These are phyloP conservation scores for Phrynocephalus guinanensis DNA, from an alignment of 2,797 vertebrate species.

Conservation along the genomic window DNA sequence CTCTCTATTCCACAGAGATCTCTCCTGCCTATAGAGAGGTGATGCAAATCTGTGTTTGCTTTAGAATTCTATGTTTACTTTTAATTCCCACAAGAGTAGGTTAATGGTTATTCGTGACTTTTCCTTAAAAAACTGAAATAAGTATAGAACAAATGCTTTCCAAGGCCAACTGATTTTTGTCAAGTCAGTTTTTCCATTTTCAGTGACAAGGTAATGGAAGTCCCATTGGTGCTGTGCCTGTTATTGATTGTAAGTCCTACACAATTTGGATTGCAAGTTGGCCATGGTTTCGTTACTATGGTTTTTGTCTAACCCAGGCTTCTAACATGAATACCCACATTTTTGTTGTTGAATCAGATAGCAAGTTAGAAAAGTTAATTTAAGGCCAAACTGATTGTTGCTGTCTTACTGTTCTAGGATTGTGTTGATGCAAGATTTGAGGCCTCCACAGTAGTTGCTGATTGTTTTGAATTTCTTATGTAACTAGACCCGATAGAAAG, in stretches of 20 bases:
- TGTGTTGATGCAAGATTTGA: constrained; percentile 36
- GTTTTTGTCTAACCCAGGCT: constrained; percentile 12
- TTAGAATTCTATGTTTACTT: too few species aligned
- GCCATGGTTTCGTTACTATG: background rate
- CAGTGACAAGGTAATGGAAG: constrained; percentile 20
- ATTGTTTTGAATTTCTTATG: constrained; percentile 3
- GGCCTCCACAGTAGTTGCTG: background rate
- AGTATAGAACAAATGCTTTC: too few species aligned
- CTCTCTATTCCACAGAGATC: too few species aligned
- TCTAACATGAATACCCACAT: background rate
- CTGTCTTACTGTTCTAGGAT: constrained; percentile 2
- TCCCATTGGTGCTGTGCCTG: constrained; percentile 13
- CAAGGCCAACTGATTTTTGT: background rate
- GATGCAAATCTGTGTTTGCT: too few species aligned
- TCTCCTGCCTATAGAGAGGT: too few species aligned
- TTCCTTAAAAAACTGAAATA: too few species aligned
- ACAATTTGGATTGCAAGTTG: background rate
- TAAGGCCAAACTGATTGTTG: background rate
- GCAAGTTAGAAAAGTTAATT: constrained; percentile 13
- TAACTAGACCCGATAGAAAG: constrained; percentile 42
- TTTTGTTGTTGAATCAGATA: background rate
- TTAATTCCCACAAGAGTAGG: too few species aligned
- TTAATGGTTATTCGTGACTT: too few species aligned
- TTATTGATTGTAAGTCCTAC: constrained; percentile 12
- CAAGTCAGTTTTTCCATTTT: background rate